Conservation (phyloP, 2,888 invertebrate species). For the Tyria jacobaeae region DNA sequence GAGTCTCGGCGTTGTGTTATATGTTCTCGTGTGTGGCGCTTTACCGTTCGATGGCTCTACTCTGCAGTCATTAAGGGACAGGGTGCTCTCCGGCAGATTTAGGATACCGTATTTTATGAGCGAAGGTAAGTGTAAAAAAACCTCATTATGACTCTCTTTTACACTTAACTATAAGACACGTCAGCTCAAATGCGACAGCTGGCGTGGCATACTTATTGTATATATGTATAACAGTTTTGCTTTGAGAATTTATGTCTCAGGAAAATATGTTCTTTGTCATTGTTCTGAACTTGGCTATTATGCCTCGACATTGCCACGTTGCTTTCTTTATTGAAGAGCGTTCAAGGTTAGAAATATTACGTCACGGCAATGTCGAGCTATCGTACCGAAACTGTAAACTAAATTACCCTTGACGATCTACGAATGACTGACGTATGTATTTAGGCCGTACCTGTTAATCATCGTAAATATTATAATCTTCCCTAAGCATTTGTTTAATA, state of each 20-base stretch:
- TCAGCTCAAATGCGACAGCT: neutral
- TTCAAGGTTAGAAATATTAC: conserved; percentile 41
- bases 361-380: conserved; percentile 43
- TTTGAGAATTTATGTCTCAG: neutral
- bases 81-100: conserved; percentile 97
- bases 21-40: conserved; percentile 98
- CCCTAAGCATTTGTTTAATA: conserved; percentile 27
- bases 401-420: conserved; percentile 45
- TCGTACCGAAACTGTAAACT: conserved; percentile 42
- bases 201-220: neutral
- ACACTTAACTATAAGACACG: conserved; percentile 24
- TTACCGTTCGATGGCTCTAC: conserved; percentile 98
- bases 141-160: conserved; percentile 33
- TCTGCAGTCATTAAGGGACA: conserved; percentile 95
- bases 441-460: conserved; percentile 32
- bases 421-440: conserved; percentile 43
- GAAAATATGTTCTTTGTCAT: conserved; percentile 3
- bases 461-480: conserved; percentile 30
- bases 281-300: conserved; percentile 16
- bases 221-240: neutral
- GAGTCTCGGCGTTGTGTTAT: conserved; percentile 98
- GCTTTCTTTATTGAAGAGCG: conserved; percentile 35
- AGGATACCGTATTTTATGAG: conserved; percentile 99
- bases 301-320: conserved; percentile 23
- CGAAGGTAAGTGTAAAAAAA: conserved; percentile 89